Conservation (phyloP, 2,113 vertebrate species). For the Hemibagrus wyckioides region DNA sequence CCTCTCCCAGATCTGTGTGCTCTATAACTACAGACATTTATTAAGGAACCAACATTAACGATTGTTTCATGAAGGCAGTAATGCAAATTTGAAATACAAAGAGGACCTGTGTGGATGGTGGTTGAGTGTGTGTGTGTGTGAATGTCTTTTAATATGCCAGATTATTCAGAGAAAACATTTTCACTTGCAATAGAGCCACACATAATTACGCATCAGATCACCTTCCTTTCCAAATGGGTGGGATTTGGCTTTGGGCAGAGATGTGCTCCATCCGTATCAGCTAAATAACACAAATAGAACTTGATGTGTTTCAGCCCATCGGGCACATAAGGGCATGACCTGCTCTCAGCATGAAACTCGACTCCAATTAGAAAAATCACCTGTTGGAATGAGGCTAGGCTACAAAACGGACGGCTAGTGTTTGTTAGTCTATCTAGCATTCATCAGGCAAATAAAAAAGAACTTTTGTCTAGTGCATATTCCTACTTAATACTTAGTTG, state of each 20-base stretch:
- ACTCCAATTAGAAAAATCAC: conserved; percentile 23
- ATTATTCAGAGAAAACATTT: conserved; percentile 24
- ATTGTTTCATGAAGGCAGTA: neutral
- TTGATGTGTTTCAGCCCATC: conserved; percentile 14
- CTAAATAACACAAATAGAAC: conserved; percentile 42
- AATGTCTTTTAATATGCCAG: conserved; percentile 2
- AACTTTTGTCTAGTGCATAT: conserved; percentile 20
- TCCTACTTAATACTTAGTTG: conserved; percentile 19
- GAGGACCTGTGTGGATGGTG: conserved; percentile 45
- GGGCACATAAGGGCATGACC: conserved; percentile 31
- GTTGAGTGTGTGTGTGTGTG: conserved; percentile 21
- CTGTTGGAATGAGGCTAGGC: conserved; percentile 26
- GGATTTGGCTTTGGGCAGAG: conserved; percentile 42
- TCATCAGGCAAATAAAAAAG: conserved; percentile 19
- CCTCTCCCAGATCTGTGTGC: neutral
- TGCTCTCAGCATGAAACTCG: conserved; percentile 18
- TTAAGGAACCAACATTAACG: neutral
- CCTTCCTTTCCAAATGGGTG: conserved; percentile 16
- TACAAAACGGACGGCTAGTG: conserved; percentile 28
- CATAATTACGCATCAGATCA: conserved; percentile 26
- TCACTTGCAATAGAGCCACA: conserved; percentile 19
- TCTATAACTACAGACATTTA: neutral
- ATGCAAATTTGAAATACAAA: conserved; percentile 5
- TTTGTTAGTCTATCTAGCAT: conserved; percentile 34
- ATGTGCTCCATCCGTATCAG: conserved; percentile 6